Evolutionary conservation across 2,888 invertebrate genomes (phyloP), one percentile per base, ranked within the genome.

Genomic region (Drosophila silvestris): DNA sequence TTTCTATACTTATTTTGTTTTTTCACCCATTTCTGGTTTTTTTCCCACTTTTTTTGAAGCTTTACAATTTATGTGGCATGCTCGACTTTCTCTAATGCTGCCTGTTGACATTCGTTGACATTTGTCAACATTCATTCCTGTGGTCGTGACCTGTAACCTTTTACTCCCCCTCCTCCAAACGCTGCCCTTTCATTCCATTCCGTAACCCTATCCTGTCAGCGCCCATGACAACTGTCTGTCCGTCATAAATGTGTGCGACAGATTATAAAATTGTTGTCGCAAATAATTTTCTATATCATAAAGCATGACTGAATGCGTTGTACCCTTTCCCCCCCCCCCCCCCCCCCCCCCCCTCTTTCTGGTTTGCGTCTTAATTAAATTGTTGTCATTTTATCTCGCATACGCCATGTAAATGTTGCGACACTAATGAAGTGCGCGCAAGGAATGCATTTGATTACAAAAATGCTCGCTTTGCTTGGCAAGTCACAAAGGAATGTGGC

Each of bases 1-100:
- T 26, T 26, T 47, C 26, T 26, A 28, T 41, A 28, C 39, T 35
- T 30, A 53, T 57, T 58, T 39, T 59, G n/a, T 70, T 75, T 74
- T 62, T 60, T 62, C 28, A 30, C 19, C 32, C 37, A 47, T 60
- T 56, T 56, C 4, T 14, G 12, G 35, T 52, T 44, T 52, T 60
- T 60, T 59, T 26, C 37, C 39, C 14, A 47, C 26, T 26, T 57
- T 56, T 64, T 62, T 53, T 22, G 52, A 7, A 56, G 56, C 28
- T 57, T n/a, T 70, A 58, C 51, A 76, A 81, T 81, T 71, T 76
- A 67, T 75, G 66, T 60, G 75, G 39, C 44, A 74, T 69, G 74
- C 66, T n/a, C 47, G 66, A 58, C 76, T 64, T 64, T 65, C 74
- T 76, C 74, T 74, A 79, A 83, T 88, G 81, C 81, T 59, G 61